Percentiles rank a stretch among this genome's conserved stretches.
Conservation (phyloP, 2,888 invertebrate species). For the Pseudococcus jackbeardsleyi region DNA sequence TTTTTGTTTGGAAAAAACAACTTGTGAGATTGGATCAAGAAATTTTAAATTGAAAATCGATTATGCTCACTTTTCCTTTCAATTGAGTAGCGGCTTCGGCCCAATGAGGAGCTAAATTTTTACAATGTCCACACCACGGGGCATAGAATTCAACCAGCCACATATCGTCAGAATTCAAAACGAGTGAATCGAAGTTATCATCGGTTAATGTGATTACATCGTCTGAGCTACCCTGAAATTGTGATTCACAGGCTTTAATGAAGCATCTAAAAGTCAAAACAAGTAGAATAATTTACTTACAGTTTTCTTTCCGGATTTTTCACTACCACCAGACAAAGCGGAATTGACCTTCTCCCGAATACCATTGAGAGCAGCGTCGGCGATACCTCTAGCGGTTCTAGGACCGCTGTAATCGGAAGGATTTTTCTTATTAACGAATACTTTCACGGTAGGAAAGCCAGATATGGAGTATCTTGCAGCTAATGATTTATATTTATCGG, state of each 20-base stretch:
- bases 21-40: neutral
- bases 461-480: slow-evolving; percentile 84
- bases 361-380: slow-evolving; percentile 80
- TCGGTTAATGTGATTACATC: slow-evolving; percentile 95
- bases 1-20: slow-evolving; percentile 67
- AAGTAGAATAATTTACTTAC: slow-evolving; percentile 66
- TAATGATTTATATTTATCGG: slow-evolving; percentile 87
- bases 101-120: slow-evolving; percentile 97
- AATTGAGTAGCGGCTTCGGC: slow-evolving; percentile 93
- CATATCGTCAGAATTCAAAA: slow-evolving; percentile 92
- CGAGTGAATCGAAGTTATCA: slow-evolving; percentile 92
- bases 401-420: slow-evolving; percentile 88
- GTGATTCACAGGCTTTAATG: neutral
- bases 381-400: slow-evolving; percentile 87
- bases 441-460: slow-evolving; percentile 97
- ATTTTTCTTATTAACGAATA: slow-evolving; percentile 89
- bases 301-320: slow-evolving; percentile 65
- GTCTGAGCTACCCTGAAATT: slow-evolving; percentile 68
- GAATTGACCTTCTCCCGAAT: slow-evolving; percentile 58
- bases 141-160: slow-evolving; percentile 99
- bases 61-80: slow-evolving; percentile 84
- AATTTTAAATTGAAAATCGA: neutral
- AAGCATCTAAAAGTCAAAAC: neutral
- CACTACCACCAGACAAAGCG: slow-evolving; percentile 65
- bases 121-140: slow-evolving; percentile 97